These are phyloP conservation scores for Tragelaphus imberbis DNA, from an alignment of 2,113 vertebrate genomes.

Conservation along the genomic window DNA sequence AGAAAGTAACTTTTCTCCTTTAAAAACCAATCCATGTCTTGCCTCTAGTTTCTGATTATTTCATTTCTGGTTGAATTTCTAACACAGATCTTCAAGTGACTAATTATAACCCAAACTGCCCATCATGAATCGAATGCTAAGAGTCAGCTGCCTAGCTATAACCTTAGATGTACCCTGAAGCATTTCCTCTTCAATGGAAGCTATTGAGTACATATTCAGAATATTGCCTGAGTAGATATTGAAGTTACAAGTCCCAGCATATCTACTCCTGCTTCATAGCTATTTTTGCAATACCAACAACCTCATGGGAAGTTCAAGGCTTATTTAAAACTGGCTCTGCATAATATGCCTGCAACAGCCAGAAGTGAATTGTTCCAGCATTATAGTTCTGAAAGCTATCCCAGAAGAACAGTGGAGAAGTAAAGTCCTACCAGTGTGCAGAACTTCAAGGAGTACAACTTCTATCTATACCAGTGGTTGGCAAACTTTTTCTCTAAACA, in stretches of 20 bases:
- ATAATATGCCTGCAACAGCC: not conserved
- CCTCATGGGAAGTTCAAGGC: not conserved
- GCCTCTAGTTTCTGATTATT: constrained; percentile 14
- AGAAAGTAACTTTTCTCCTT: constrained; percentile 4
- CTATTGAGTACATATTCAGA: not conserved
- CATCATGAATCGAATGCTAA: not conserved
- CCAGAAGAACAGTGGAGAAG: not conserved
- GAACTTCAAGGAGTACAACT: not conserved
- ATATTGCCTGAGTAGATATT: not conserved
- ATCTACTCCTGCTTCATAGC: not conserved
- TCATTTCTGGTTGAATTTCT: constrained; percentile 5
- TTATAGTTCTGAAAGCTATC: not conserved
- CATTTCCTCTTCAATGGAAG: not conserved
- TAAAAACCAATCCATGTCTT: not conserved
- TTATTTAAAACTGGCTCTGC: not conserved
- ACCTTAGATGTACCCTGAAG: not conserved
- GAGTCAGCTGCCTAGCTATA: not conserved
- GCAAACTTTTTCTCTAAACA: not conserved
- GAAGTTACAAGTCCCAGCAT: not conserved
- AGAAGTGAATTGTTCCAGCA: not conserved
- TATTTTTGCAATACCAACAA: not conserved
- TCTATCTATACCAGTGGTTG: not conserved
- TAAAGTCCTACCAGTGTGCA: not conserved
- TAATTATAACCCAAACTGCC: not conserved
- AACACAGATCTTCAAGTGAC: not conserved